Conservation (phyloP, 2,113 vertebrate genomes). For the Maccullochella peelii region DNA sequence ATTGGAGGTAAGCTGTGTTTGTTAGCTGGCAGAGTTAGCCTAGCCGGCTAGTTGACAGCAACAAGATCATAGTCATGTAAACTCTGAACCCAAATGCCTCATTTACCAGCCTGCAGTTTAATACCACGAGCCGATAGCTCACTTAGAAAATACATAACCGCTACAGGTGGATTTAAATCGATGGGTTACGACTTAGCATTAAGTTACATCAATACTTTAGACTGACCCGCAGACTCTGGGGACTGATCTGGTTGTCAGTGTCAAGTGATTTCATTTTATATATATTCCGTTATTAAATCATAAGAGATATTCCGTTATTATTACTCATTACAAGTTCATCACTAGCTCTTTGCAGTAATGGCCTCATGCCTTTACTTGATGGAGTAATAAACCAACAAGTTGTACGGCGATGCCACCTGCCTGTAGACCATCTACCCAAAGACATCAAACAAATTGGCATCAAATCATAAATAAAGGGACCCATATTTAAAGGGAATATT, state of each 20-base stretch:
- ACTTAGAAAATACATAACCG: background rate
- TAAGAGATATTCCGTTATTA: too few relatives aligned
- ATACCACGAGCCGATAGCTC: background rate
- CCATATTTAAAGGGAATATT: too few relatives aligned
- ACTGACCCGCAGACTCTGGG: background rate
- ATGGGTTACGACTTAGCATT: background rate
- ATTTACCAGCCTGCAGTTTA: too few relatives aligned
- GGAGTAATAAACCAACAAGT: too few relatives aligned
- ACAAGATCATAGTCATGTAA: background rate
- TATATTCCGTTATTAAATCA: too few relatives aligned
- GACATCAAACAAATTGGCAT: too few relatives aligned
- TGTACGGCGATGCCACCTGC: background rate
- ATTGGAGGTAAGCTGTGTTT: constrained; percentile 57
- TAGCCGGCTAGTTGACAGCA: background rate
- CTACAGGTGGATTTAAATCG: background rate
- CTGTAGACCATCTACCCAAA: background rate
- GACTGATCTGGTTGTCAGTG: background rate
- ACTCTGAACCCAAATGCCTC: background rate
- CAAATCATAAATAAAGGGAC: background rate
- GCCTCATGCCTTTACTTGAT: too few relatives aligned
- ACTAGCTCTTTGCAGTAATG: too few relatives aligned
- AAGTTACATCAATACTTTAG: constrained; percentile 13
- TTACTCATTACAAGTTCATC: too few relatives aligned
- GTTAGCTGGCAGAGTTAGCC: constrained; percentile 32
- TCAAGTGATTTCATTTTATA: background rate